phyloP scores from a whole-genome alignment of 1,140 invertebrate species.

The Hylaeus anthracinus region DNA sequence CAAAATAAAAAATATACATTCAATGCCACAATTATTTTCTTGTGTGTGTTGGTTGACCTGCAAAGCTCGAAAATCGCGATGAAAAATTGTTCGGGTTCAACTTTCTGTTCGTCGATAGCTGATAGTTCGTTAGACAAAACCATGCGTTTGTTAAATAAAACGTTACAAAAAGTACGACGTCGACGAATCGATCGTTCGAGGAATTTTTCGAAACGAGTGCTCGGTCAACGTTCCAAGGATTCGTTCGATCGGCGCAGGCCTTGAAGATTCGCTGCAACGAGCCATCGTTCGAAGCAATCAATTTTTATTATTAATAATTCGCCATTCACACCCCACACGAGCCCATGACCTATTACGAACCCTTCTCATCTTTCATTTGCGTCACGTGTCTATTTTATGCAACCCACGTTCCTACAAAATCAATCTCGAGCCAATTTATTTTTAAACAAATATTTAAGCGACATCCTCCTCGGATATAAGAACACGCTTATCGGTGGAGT shows the following conservation, averaged over 20 bases:
- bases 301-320: constrained; percentile 72
- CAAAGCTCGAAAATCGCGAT: too few species aligned
- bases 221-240: constrained; percentile 1
- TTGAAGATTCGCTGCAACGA: constrained; percentile 55
- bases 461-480: constrained; percentile 11
- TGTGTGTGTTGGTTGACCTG: too few species aligned
- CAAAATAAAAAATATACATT: too few species aligned
- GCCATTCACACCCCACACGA: constrained; percentile 66
- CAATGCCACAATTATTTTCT: too few species aligned
- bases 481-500: background rate
- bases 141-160: background rate
- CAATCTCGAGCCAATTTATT: constrained; percentile 46
- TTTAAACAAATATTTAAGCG: constrained; percentile 45
- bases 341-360: constrained; percentile 66
- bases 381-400: constrained; percentile 60
- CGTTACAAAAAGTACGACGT: too few species aligned
- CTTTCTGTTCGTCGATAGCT: too few species aligned
- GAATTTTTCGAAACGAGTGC: background rate
- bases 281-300: constrained; percentile 64
- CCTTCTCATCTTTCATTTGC: constrained; percentile 53
- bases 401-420: constrained; percentile 37
- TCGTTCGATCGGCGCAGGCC: constrained; percentile 37
- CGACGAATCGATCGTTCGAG: background rate
- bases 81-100: too few species aligned
- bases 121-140: background rate